Evolutionary conservation across 2,888 invertebrate genomes (phyloP).

Genomic region (Caenorhabditis sulstoni): DNA sequence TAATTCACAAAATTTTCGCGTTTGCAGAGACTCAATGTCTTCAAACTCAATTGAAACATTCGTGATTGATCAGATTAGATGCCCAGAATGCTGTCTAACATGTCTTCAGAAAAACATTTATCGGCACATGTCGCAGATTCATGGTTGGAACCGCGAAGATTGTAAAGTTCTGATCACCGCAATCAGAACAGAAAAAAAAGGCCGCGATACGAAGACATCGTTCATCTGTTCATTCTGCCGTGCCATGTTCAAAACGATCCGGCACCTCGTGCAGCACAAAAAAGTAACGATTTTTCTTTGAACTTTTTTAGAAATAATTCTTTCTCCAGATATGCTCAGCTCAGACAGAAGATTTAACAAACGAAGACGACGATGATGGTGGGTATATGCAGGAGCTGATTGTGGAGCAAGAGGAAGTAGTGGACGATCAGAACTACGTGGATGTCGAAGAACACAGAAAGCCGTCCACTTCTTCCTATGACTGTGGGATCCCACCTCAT

Average conservation of each 20-base stretch:
- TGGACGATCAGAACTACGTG: not conserved
- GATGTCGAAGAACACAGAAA: slow-evolving; percentile 5
- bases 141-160: slow-evolving; percentile 47
- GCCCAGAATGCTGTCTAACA: slow-evolving; percentile 36
- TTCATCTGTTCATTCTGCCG: slow-evolving; percentile 35
- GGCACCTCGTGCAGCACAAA: slow-evolving; percentile 33
- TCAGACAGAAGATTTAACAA: not conserved
- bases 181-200: slow-evolving; percentile 45
- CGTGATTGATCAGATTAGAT: slow-evolving; percentile 42
- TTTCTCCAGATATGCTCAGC: slow-evolving; percentile 18
- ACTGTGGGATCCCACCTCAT: slow-evolving; percentile 11
- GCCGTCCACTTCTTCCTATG: slow-evolving; percentile 16
- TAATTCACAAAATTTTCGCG: no score
- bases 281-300: no score
- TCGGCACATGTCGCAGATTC: slow-evolving; percentile 41
- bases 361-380: not conserved
- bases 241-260: slow-evolving; percentile 12
- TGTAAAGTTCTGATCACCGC: slow-evolving; percentile 30
- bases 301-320: no score
- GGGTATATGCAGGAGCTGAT: slow-evolving; percentile 19
- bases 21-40: no score
- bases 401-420: slow-evolving; percentile 32
- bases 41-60: not conserved
- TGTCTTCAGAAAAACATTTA: slow-evolving; percentile 58
- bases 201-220: slow-evolving; percentile 23